A percentile compares a stretch with the other conserved stretches of the same genome.
phyloP scores from a whole-genome alignment of 2,888 invertebrate species.

The Campopleginae sp. region DNA sequence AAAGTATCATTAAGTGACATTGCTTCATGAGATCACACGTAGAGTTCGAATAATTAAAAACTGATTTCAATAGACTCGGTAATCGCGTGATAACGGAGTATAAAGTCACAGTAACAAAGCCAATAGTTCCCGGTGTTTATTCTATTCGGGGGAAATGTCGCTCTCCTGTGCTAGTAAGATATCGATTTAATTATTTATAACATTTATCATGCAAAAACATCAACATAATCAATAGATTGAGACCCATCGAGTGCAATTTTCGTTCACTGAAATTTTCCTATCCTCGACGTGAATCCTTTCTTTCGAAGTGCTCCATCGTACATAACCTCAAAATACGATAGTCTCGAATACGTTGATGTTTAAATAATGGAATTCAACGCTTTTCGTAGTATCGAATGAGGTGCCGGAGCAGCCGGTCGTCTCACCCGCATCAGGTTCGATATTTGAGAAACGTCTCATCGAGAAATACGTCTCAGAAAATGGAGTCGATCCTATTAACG shows the following conservation, averaged over 20 bases:
- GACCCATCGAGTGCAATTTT: conserved; percentile 7
- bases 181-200: conserved; percentile 21
- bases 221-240: neutral
- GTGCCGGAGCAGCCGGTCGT: conserved; percentile 98
- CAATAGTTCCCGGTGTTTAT: conserved; percentile 4
- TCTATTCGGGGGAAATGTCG: conserved; percentile 85
- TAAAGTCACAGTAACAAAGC: neutral
- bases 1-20: neutral
- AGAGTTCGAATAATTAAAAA: neutral
- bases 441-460: conserved; percentile 97
- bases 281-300: neutral
- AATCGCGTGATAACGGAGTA: neutral
- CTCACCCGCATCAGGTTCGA: conserved; percentile 97
- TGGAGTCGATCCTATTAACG: conserved; percentile 98
- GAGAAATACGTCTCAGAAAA: conserved; percentile 98
- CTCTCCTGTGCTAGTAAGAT: conserved; percentile 89
- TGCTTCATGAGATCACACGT: neutral
- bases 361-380: conserved; percentile 13
- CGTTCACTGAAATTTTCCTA: neutral
- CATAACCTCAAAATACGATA: conserved; percentile 62
- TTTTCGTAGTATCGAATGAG: conserved; percentile 95
- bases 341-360: conserved; percentile 40
- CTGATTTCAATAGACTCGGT: neutral
- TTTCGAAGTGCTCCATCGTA: conserved; percentile 11
- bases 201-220: neutral